Conservation (phyloP, 2,113 vertebrate genomes). For the Petaurus breviceps region DNA sequence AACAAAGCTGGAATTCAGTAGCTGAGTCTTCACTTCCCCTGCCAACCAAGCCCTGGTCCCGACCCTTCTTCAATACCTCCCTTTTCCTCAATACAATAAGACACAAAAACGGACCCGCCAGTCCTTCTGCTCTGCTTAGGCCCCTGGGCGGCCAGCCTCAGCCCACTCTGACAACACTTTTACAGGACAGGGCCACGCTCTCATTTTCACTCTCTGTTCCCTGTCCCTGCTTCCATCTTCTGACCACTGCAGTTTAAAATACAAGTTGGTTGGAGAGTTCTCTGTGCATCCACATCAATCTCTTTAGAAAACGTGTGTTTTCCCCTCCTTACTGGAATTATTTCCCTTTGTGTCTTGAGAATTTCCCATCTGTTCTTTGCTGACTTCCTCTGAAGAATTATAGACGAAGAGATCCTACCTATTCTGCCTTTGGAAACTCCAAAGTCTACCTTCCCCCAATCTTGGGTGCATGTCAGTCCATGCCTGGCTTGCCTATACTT, state of each 20-base stretch:
- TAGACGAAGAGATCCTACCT: too few species aligned
- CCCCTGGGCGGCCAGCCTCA: too few species aligned
- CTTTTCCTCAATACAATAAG: background rate
- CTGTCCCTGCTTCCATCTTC: background rate
- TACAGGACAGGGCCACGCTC: background rate
- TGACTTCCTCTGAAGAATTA: background rate
- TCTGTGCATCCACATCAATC: background rate
- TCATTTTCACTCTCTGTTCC: background rate
- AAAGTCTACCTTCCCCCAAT: background rate
- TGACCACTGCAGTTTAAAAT: background rate
- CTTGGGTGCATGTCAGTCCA: background rate
- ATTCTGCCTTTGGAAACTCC: background rate
- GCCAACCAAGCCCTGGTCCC: background rate
- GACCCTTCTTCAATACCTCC: background rate
- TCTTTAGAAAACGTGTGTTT: background rate
- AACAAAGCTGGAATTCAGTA: too few species aligned
- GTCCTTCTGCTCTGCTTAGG: background rate
- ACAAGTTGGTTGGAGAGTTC: background rate
- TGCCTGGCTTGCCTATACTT: background rate
- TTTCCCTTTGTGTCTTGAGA: background rate
- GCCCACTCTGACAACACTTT: background rate
- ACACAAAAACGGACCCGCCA: background rate
- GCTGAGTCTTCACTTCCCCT: background rate
- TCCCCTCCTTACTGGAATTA: background rate
- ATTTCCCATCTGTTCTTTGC: background rate